Conservation (phyloP, 1,140 invertebrate genomes). For the Neotoxoptera formosana region DNA sequence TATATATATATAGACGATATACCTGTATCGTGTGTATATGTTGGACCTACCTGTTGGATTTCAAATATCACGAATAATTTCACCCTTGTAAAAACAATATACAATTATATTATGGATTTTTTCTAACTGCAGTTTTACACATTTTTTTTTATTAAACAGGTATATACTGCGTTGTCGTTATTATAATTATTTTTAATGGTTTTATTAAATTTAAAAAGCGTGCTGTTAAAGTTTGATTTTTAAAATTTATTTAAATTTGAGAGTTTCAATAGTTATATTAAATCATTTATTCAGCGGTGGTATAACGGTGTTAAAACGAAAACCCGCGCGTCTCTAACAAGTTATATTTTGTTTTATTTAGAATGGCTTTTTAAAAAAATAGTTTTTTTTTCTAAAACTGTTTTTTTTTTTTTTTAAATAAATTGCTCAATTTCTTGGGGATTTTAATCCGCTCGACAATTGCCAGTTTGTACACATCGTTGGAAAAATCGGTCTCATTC, state of each 20-base stretch:
- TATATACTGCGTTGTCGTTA: too few relatives aligned
- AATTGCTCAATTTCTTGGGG: not conserved
- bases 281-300: not conserved
- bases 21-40: too few relatives aligned
- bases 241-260: not conserved
- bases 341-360: not conserved
- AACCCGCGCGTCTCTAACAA: not conserved
- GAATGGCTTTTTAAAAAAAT: not conserved
- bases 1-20: not conserved
- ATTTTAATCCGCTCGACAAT: not conserved
- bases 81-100: not conserved
- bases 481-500: not conserved
- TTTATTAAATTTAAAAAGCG: not conserved
- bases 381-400: not conserved
- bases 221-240: not conserved
- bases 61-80: not conserved
- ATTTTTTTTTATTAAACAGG: not conserved
- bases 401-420: not conserved
- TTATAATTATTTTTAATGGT: not conserved
- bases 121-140: not conserved
- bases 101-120: not conserved
- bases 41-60: not conserved
- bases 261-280: not conserved
- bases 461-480: not conserved
- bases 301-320: not conserved